These are phyloP conservation scores for Macroramphosus scolopax DNA, from an alignment of 2,797 vertebrate species.

Conservation along the genomic window DNA sequence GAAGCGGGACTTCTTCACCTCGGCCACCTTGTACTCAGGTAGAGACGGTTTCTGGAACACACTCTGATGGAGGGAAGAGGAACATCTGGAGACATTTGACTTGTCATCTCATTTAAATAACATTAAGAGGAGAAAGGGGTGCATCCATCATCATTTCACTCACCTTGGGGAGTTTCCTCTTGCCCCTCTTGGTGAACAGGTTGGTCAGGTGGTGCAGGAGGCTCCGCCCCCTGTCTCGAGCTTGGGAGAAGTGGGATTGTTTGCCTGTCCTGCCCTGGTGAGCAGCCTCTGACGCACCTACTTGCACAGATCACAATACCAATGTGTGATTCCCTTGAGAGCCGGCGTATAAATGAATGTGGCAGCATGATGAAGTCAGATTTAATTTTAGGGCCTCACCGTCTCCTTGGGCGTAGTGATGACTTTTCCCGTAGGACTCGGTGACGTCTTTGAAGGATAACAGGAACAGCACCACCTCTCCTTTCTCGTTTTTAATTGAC, in stretches of 20 bases:
- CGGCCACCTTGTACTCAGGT: slow-evolving; percentile 95
- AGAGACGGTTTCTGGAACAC: slow-evolving; percentile 88
- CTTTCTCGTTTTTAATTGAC: slow-evolving; percentile 95
- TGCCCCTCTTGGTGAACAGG: slow-evolving; percentile 79
- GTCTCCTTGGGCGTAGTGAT: slow-evolving; percentile 68
- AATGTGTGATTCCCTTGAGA: background rate
- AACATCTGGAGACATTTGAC: too few relatives aligned
- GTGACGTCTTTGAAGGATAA: slow-evolving; percentile 95
- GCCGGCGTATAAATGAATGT: background rate
- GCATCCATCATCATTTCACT: slow-evolving; percentile 51
- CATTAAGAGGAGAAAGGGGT: too few relatives aligned
- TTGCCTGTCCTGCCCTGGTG: slow-evolving; percentile 74
- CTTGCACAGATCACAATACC: slow-evolving; percentile 6
- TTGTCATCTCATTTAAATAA: too few relatives aligned
- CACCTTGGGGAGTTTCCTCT: slow-evolving; percentile 82
- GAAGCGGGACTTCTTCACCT: slow-evolving; percentile 90
- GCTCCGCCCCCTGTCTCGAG: slow-evolving; percentile 75
- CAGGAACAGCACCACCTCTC: slow-evolving; percentile 93
- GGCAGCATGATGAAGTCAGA: background rate
- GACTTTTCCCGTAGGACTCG: slow-evolving; percentile 79
- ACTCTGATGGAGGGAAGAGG: slow-evolving; percentile 72
- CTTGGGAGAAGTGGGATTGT: slow-evolving; percentile 73
- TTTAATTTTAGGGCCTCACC: slow-evolving; percentile 65
- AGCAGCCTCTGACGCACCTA: slow-evolving; percentile 68
- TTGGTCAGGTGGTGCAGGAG: slow-evolving; percentile 82